Evolutionary conservation across 2,113 vertebrate genomes (phyloP).

Genomic region (Alligator sinensis): DNA sequence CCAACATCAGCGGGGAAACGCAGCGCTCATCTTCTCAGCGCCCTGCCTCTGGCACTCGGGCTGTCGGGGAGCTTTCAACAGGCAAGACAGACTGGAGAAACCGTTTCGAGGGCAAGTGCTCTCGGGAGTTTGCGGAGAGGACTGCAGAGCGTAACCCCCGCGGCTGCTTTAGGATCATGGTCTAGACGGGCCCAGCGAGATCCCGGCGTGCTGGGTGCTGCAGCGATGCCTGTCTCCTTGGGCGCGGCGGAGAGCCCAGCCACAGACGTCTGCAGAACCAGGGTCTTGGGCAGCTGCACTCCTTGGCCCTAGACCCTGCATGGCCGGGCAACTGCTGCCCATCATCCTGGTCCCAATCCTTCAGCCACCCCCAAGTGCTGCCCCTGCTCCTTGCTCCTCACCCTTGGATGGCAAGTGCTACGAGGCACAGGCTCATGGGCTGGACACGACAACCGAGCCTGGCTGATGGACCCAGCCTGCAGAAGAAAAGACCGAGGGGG

Average conservation of each 20-base stretch:
- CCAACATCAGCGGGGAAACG: background rate
- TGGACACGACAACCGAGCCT: too few relatives aligned
- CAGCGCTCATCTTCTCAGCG: background rate
- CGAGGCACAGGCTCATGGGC: too few relatives aligned
- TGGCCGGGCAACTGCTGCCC: too few relatives aligned
- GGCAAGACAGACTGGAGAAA: background rate
- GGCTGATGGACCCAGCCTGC: too few relatives aligned
- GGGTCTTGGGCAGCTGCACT: background rate
- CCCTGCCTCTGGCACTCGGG: background rate
- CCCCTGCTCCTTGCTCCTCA: too few relatives aligned
- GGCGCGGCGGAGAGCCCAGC: background rate
- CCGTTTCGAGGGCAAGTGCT: background rate
- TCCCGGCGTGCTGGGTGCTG: background rate
- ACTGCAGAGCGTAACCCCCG: rapidly evolving
- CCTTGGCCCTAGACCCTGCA: background rate
- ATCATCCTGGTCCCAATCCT: too few relatives aligned
- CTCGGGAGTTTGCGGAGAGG: rapidly evolving
- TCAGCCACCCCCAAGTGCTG: too few relatives aligned
- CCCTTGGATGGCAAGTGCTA: too few relatives aligned
- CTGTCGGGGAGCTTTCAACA: background rate
- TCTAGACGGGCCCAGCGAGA: too few relatives aligned
- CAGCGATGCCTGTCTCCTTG: background rate
- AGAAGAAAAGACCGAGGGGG: too few relatives aligned
- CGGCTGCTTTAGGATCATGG: too few relatives aligned
- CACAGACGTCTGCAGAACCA: background rate